Percentiles rank a stretch among this genome's conserved stretches.
Conservation (phyloP, 2,113 vertebrate species). For the Psilopogon haemacephalus region DNA sequence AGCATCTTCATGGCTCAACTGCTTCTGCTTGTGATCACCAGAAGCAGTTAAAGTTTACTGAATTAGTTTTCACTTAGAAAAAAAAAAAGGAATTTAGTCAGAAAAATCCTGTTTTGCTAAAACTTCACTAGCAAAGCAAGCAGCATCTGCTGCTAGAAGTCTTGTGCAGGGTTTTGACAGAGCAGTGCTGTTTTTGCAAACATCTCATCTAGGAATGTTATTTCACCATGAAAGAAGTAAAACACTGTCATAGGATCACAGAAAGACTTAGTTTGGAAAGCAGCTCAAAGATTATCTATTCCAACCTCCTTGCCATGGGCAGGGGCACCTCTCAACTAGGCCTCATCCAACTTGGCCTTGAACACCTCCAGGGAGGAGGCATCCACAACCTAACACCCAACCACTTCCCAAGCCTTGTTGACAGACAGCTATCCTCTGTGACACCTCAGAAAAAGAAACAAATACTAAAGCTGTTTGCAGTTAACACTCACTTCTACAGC, state of each 20-base stretch:
- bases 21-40: not conserved
- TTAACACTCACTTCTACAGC: not conserved
- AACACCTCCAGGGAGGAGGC: too few relatives aligned
- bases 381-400: too few relatives aligned
- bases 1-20: too few relatives aligned
- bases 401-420: not conserved
- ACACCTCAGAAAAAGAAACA: not conserved
- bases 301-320: too few relatives aligned
- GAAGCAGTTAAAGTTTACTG: not conserved
- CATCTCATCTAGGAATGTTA: not conserved
- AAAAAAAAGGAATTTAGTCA: not conserved
- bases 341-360: too few relatives aligned
- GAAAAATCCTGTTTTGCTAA: not conserved
- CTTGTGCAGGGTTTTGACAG: not conserved
- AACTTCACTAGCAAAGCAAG: not conserved
- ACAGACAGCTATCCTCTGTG: not conserved
- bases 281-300: too few relatives aligned
- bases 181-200: not conserved
- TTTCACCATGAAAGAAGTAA: not conserved
- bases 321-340: too few relatives aligned
- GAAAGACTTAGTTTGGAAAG: too few relatives aligned
- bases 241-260: not conserved
- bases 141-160: not conserved
- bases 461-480: not conserved
- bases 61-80: not conserved